These are phyloP conservation scores for Dasypogon diadema DNA, from an alignment of 2,888 invertebrate species.

Conservation along the genomic window DNA sequence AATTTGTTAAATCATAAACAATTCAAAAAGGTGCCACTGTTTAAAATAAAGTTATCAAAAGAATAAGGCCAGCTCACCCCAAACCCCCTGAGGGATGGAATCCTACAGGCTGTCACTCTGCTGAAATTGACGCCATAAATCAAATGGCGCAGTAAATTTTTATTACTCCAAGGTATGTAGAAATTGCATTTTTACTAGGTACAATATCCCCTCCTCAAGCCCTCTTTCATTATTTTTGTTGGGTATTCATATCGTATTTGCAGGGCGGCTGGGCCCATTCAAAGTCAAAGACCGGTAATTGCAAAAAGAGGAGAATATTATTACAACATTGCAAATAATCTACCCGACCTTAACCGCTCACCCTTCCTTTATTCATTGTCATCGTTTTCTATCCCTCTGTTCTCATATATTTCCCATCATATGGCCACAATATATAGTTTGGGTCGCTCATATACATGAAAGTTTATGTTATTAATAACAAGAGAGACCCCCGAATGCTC, in stretches of 20 bases:
- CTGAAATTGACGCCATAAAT: constrained; percentile 31
- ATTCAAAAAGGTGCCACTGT: neutral
- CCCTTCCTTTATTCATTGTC: neutral
- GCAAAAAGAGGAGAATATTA: constrained; percentile 39
- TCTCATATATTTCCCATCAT: constrained; percentile 37
- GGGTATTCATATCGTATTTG: neutral
- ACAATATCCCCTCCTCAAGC: neutral
- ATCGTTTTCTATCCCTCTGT: neutral
- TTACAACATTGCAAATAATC: constrained; percentile 39
- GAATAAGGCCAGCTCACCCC: no score
- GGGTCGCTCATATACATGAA: constrained; percentile 38
- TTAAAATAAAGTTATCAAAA: no score
- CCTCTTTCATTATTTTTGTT: constrained; percentile 26
- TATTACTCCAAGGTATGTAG: constrained; percentile 51
- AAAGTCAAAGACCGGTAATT: constrained; percentile 39
- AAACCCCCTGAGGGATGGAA: neutral
- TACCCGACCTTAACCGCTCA: neutral
- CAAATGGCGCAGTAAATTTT: constrained; percentile 41
- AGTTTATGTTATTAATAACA: constrained; percentile 49
- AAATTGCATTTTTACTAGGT: constrained; percentile 51
- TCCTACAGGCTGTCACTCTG: neutral
- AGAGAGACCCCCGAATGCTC: constrained; percentile 31
- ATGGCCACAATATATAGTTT: constrained; percentile 40
- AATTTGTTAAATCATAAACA: neutral
- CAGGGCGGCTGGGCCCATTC: neutral